Evolutionary conservation across 2,113 vertebrate species (phyloP).

Genomic region (Aviceda subcristata): DNA sequence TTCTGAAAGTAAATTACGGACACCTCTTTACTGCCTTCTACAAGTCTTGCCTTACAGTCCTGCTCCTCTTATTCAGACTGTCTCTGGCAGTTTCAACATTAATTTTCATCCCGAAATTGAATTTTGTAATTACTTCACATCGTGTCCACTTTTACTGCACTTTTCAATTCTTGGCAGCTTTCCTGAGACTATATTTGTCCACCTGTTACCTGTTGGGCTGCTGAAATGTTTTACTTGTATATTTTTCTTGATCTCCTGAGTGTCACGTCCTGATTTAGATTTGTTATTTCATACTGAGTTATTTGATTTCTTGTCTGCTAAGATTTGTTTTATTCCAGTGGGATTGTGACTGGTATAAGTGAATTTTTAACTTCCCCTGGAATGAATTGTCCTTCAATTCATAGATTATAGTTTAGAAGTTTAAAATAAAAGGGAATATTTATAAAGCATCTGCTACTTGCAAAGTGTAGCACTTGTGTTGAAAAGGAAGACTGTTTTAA

Average conservation of each 20-base stretch:
- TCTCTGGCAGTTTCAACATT: neutral
- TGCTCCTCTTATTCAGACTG: neutral
- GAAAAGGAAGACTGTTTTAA: neutral
- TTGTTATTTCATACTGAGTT: constrained; percentile 12
- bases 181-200: neutral
- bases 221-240: neutral
- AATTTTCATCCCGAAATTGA: neutral
- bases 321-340: neutral
- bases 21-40: neutral
- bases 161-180: neutral
- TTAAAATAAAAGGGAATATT: neutral
- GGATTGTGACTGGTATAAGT: neutral
- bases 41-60: neutral
- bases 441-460: neutral
- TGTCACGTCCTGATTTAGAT: constrained; percentile 45
- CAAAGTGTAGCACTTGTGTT: neutral
- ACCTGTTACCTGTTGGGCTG: constrained; percentile 9
- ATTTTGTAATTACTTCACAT: constrained; percentile 18
- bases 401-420: neutral
- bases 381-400: neutral
- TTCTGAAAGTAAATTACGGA: neutral
- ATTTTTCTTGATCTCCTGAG: constrained; percentile 26
- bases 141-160: neutral
- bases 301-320: constrained; percentile 59
- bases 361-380: neutral